phyloP scores from a whole-genome alignment of 2,888 invertebrate genomes.

The Celastrina argiolus region DNA sequence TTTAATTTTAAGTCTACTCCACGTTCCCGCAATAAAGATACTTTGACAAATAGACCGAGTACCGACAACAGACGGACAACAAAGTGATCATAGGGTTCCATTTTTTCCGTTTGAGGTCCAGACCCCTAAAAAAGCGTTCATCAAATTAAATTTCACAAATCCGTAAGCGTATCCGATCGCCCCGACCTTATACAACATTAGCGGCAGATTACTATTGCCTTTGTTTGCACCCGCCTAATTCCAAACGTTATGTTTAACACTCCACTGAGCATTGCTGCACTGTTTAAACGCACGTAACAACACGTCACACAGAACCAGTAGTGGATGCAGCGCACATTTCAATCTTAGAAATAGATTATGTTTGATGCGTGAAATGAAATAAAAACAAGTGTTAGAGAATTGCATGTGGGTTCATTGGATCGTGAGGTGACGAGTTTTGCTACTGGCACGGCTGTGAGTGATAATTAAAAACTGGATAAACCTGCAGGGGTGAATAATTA shows the following conservation, averaged over 20 bases:
- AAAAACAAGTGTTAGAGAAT: conserved; percentile 15
- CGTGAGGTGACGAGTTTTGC: not conserved
- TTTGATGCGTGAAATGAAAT: conserved; percentile 16
- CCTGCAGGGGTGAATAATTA: not conserved
- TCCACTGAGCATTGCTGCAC: conserved; percentile 33
- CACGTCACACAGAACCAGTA: not conserved
- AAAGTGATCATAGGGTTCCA: no score
- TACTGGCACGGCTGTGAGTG: not conserved
- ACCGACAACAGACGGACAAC: no score
- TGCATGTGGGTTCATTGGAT: not conserved
- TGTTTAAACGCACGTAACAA: conserved; percentile 18
- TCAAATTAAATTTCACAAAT: conserved; percentile 49
- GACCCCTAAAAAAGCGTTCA: conserved; percentile 32
- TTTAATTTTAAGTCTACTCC: no score
- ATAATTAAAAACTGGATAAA: not conserved
- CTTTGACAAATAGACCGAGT: no score
- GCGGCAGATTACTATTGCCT: conserved; percentile 50
- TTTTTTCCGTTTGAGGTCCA: no score
- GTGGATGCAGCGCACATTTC: conserved; percentile 3
- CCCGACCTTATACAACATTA: conserved; percentile 50
- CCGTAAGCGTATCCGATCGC: conserved; percentile 56
- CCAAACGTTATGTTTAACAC: conserved; percentile 41
- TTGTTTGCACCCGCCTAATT: conserved; percentile 39
- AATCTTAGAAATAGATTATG: conserved; percentile 10
- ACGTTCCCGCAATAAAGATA: no score